Conservation (phyloP, 2,113 vertebrate species). For the Ammodytes dubius region DNA sequence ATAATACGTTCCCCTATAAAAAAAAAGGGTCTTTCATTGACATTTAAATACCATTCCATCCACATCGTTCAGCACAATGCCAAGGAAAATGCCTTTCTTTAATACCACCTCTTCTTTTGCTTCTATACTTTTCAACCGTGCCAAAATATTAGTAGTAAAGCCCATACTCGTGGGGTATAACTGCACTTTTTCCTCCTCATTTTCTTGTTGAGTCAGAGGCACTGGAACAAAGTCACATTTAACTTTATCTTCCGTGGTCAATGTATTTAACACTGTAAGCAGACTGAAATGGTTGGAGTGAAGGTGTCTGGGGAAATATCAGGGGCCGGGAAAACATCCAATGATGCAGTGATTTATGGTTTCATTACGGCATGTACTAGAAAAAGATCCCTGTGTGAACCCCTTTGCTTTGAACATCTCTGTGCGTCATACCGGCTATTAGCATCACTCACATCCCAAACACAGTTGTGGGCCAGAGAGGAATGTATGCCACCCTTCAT, state of each 20-base stretch:
- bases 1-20: constrained; percentile 60
- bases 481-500: constrained; percentile 11
- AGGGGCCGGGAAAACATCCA: constrained; percentile 72
- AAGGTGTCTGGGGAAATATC: constrained; percentile 79
- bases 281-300: constrained; percentile 62
- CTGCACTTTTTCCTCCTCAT: constrained; percentile 52
- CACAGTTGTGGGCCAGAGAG: constrained; percentile 39
- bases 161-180: constrained; percentile 25
- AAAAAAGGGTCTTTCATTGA: constrained; percentile 55
- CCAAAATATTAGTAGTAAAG: constrained; percentile 64
- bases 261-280: constrained; percentile 77
- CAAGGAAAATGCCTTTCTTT: constrained; percentile 36
- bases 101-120: constrained; percentile 42
- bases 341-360: constrained; percentile 81
- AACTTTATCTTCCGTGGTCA: constrained; percentile 76
- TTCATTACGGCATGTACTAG: constrained; percentile 69
- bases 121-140: constrained; percentile 29
- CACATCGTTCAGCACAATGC: constrained; percentile 53
- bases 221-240: constrained; percentile 66
- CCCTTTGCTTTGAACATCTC: constrained; percentile 52
- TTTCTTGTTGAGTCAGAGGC: constrained; percentile 56
- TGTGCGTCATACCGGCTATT: constrained; percentile 50
- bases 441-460: constrained; percentile 49
- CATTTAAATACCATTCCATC: constrained; percentile 66
- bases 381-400: constrained; percentile 60